Conservation (phyloP, 1,140 invertebrate genomes). For the Carposina sasakii region DNA sequence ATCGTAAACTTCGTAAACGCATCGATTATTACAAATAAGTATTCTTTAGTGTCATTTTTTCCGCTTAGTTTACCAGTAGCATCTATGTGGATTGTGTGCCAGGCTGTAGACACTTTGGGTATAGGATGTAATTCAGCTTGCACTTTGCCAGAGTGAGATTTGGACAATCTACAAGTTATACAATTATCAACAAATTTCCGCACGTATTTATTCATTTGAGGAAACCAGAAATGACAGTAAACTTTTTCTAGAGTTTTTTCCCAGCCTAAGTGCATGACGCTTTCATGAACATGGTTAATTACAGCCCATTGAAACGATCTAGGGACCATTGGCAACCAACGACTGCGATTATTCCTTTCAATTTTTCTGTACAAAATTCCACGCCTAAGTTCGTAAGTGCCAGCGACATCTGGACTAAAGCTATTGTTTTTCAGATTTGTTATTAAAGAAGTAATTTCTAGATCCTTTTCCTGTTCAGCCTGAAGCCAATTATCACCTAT, state of each 20-base stretch:
- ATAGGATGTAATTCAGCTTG: constrained; percentile 15
- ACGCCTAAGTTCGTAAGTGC: neutral
- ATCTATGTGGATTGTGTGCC: constrained; percentile 18
- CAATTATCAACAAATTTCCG: constrained; percentile 37
- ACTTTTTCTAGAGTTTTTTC: constrained; percentile 23
- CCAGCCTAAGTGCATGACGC: constrained; percentile 7
- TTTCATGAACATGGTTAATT: constrained; percentile 22
- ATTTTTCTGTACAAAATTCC: constrained; percentile 2
- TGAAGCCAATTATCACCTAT: neutral
- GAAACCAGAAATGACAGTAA: constrained; percentile 50
- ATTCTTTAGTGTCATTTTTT: constrained; percentile 14
- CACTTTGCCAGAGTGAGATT: constrained; percentile 8
- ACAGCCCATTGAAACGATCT: constrained; percentile 24
- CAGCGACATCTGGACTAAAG: neutral
- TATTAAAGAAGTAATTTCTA: neutral
- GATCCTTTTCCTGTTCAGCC: constrained; percentile 3
- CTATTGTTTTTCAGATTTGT: neutral
- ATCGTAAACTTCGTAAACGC: constrained; percentile 19
- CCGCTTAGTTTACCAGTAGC: constrained; percentile 18
- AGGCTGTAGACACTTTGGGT: constrained; percentile 1
- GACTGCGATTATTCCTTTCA: neutral
- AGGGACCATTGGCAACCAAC: constrained; percentile 31
- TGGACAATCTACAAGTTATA: constrained; percentile 10
- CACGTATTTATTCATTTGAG: constrained; percentile 21
- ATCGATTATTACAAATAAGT: constrained; percentile 18